These are phyloP conservation scores for Mus spretus DNA, from an alignment of 2,797 vertebrate species.

Conservation along the genomic window DNA sequence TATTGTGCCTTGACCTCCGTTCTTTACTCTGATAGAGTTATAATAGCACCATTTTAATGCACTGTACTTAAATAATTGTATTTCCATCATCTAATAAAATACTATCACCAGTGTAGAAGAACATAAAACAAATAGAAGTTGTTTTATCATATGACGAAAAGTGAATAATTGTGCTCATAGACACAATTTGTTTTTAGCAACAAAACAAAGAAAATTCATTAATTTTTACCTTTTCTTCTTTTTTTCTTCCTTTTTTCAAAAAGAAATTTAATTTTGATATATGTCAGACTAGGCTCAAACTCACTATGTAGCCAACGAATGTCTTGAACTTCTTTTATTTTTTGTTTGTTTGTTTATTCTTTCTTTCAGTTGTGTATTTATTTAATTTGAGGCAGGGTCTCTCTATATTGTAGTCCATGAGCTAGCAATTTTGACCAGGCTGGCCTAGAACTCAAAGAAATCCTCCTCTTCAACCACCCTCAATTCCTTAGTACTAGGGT, in stretches of 20 bases:
- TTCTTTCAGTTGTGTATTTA: neutral
- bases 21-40: neutral
- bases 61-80: neutral
- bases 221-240: neutral
- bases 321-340: neutral
- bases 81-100: constrained; percentile 49
- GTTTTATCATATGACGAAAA: constrained; percentile 39
- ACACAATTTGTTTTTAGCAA: neutral
- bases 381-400: neutral
- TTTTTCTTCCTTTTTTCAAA: neutral
- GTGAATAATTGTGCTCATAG: neutral
- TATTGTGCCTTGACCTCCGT: neutral
- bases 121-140: constrained; percentile 41
- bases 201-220: constrained; percentile 20
- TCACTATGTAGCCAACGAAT: neutral
- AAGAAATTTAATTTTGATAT: neutral
- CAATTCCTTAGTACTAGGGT: neutral
- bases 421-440: neutral
- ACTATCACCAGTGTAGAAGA: neutral
- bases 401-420: neutral
- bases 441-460: neutral
- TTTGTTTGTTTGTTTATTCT: neutral
- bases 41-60: constrained; percentile 19
- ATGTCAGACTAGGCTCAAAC: neutral
- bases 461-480: neutral